These are phyloP conservation scores for Lindbergichthys nudifrons DNA, from an alignment of 2,797 vertebrate species.

Conservation along the genomic window DNA sequence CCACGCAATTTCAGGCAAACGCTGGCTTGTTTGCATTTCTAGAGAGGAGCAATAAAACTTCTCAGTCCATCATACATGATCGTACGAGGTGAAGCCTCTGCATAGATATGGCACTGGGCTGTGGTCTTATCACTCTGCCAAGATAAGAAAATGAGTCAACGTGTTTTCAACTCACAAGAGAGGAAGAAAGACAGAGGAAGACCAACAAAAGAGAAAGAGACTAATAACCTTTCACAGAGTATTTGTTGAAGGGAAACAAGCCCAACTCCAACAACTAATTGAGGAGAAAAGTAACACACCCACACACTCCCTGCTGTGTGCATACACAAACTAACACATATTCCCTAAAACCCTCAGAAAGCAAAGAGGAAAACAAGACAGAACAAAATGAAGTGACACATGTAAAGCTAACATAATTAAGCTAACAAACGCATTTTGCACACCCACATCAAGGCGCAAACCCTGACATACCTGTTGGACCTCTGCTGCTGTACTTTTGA, in stretches of 20 bases:
- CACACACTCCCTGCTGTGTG: conserved; percentile 21
- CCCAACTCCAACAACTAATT: conserved; percentile 24
- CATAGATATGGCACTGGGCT: conserved; percentile 33
- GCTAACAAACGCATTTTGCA: background rate
- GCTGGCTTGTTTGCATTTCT: conserved; percentile 75
- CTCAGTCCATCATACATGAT: conserved; percentile 16
- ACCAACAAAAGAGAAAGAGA: conserved; percentile 10
- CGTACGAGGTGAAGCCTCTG: conserved; percentile 27
- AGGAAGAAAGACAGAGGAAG: conserved; percentile 13
- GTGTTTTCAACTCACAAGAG: conserved; percentile 15
- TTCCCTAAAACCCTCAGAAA: conserved; percentile 8
- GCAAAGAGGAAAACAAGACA: background rate
- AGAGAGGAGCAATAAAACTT: conserved; percentile 67
- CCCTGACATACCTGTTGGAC: conserved; percentile 91
- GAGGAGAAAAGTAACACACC: conserved; percentile 36
- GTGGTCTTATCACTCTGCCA: conserved; percentile 13
- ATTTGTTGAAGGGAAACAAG: conserved; percentile 30
- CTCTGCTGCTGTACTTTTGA: conserved; percentile 96
- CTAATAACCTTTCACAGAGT: conserved; percentile 49
- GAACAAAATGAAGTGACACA: background rate
- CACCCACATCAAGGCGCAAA: conserved; percentile 6
- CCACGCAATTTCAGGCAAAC: conserved; percentile 36
- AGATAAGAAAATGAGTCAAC: conserved; percentile 56
- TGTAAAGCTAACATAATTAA: background rate
- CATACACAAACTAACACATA: conserved; percentile 12